A percentile compares a stretch with the other conserved stretches of the same genome.
These are phyloP conservation scores for Physella acuta DNA, from an alignment of 1,140 invertebrate species.

Conservation along the genomic window DNA sequence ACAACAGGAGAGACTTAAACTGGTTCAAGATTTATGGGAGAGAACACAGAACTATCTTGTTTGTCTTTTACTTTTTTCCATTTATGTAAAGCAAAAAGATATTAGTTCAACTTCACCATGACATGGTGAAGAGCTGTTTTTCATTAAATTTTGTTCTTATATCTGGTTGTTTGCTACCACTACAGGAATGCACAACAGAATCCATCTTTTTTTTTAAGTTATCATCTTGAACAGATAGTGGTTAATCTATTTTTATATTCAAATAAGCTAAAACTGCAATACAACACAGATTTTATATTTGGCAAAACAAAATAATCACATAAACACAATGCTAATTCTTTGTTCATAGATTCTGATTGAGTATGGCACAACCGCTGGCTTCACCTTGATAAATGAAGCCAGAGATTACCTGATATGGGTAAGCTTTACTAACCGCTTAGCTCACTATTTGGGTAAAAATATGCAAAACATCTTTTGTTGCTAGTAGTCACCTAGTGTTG, in stretches of 20 bases:
- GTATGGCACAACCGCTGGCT: slow-evolving; percentile 79
- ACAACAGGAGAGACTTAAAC: slow-evolving; percentile 6
- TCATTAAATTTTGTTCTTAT: background rate
- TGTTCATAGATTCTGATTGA: slow-evolving; percentile 79
- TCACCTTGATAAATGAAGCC: slow-evolving; percentile 62
- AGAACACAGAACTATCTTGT: slow-evolving; percentile 16
- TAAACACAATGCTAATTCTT: no score
- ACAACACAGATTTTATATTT: no score
- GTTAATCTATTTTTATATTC: no score
- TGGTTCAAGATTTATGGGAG: slow-evolving; percentile 10
- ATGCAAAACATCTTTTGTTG: background rate
- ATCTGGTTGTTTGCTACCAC: no score
- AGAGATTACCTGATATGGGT: slow-evolving; percentile 54
- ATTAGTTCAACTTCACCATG: background rate
- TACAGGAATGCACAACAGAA: no score
- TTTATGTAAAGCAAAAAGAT: background rate
- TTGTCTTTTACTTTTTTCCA: background rate
- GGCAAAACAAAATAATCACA: no score
- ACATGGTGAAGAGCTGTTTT: background rate
- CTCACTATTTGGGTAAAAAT: background rate
- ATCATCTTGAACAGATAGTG: no score
- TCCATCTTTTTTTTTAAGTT: no score
- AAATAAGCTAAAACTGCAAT: no score
- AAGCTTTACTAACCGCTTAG: background rate
- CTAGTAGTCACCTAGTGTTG: background rate